These are phyloP conservation scores for Melanerpes formicivorus DNA, from an alignment of 2,113 vertebrate genomes.

Conservation along the genomic window DNA sequence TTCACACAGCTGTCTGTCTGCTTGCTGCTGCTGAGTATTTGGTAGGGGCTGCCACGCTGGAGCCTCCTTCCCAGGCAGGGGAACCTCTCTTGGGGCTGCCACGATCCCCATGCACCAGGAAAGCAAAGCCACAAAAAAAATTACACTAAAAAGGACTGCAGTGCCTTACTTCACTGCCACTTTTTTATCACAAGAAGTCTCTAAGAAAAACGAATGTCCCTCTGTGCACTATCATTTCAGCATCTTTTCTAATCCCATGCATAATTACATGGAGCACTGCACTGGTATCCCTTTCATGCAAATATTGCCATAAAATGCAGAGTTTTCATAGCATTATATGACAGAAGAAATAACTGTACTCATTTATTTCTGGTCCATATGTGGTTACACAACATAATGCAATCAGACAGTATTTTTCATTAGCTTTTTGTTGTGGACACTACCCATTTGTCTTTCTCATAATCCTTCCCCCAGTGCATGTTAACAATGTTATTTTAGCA, in stretches of 20 bases:
- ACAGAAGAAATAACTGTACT: not conserved
- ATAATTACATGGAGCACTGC: constrained; percentile 15
- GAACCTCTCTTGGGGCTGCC: not conserved
- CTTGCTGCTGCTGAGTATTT: not conserved
- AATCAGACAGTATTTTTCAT: constrained; percentile 17
- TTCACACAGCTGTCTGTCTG: not conserved
- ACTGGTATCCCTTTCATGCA: not conserved
- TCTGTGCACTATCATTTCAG: not conserved
- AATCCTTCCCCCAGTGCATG: not conserved
- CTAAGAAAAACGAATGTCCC: not conserved
- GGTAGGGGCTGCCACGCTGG: not conserved
- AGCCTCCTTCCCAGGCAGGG: not conserved
- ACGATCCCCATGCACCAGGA: rapidly evolving
- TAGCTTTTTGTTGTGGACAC: constrained; percentile 21
- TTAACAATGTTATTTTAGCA: not conserved
- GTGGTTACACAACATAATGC: not conserved
- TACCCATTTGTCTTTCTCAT: constrained; percentile 24
- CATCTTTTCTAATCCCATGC: constrained; percentile 14
- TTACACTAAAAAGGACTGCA: not conserved
- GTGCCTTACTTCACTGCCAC: not conserved
- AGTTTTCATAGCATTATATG: not conserved
- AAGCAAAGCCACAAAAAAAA: not conserved
- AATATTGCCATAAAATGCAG: not conserved
- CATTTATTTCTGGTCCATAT: not conserved
- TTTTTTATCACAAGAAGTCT: not conserved